Conservation (phyloP, 1,140 invertebrate genomes). For the Adelges cooleyi region DNA sequence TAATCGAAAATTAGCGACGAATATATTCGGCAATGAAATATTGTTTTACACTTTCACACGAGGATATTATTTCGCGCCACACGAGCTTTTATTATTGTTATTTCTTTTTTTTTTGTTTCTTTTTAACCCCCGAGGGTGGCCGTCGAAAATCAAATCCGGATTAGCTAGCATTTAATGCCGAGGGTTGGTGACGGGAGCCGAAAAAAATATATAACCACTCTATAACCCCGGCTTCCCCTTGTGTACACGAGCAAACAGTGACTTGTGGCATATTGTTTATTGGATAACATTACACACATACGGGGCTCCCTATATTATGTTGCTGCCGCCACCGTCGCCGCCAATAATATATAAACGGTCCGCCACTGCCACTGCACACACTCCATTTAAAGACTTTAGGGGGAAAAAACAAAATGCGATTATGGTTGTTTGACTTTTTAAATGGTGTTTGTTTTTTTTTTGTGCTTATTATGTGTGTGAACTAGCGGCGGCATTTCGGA, state of each 20-base stretch:
- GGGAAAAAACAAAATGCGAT: background rate
- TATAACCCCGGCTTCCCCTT: background rate
- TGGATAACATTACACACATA: slow-evolving; percentile 21
- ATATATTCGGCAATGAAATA: background rate
- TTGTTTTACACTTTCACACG: background rate
- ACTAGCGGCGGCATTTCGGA: slow-evolving; percentile 16
- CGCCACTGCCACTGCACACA: background rate
- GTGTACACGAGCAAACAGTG: slow-evolving; percentile 16
- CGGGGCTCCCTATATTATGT: background rate
- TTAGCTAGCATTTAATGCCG: background rate
- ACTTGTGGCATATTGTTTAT: slow-evolving; percentile 29
- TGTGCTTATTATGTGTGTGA: background rate
- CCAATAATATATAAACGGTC: slow-evolving; percentile 7
- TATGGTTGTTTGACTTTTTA: slow-evolving; percentile 29
- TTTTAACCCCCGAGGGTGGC: slow-evolving; percentile 6
- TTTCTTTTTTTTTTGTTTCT: background rate
- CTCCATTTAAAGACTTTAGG: slow-evolving; percentile 21
- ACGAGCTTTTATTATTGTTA: background rate
- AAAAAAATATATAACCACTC: background rate
- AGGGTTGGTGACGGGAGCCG: background rate
- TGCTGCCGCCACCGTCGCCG: background rate
- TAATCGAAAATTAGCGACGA: background rate
- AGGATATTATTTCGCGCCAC: slow-evolving; percentile 12
- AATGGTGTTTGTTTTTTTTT: slow-evolving; percentile 17
- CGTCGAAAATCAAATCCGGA: slow-evolving; percentile 23